Evolutionary conservation across 1,140 invertebrate species (phyloP), one percentile per base, ranked within the genome.

Genomic region (Psix sp.): DNA sequence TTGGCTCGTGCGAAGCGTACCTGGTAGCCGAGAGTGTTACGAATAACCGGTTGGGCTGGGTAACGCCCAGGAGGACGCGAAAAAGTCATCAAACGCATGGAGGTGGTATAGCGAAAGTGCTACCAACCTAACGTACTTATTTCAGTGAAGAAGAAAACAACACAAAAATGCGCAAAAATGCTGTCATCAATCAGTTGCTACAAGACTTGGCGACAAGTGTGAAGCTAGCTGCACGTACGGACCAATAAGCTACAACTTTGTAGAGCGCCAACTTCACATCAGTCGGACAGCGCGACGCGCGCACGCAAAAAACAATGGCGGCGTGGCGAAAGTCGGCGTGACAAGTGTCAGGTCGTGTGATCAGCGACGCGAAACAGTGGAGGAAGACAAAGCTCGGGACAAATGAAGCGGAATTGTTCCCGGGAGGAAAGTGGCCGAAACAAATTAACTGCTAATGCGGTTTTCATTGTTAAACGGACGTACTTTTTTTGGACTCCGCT

Each of bases 81-180:
- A 70, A 75, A 70, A 75, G 66, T 70, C 65, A 62, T 66, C 73
- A 66, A 54, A 56, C 26, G n/a, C 20, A 18, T 48, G 38, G 45
- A 57, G 59, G 51, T 74, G 59, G 72, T 51, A n/a, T n/a, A 70
- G 72, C 73, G 73, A 75, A 75, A 75, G 65, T 68, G 65, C 65
- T 75, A 57, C 65, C 72, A 70, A 70, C 72, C 38, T 70, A 65
- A 65, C 60, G 62, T 29, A 24, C 21, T 24, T n/a, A n/a, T n/a
- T n/a, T n/a, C n/a, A n/a, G 21, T 3, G 21, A 24, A 24, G 7
- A 24, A n/a, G 29, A 33, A 5, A n/a, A 33, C n/a, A 5, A 33
- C 10, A n/a, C n/a, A n/a, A n/a, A n/a, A n/a, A n/a, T 33, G n/a
- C 5, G 15, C 14, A 5, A 43, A 45, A 56, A 45, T 35, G 14